A percentile compares a stretch with the other conserved stretches of the same genome.
Evolutionary conservation across 37 sponge, comb jelly and placozoan species (phyloP).

Genomic region (Axinella damicornis): DNA sequence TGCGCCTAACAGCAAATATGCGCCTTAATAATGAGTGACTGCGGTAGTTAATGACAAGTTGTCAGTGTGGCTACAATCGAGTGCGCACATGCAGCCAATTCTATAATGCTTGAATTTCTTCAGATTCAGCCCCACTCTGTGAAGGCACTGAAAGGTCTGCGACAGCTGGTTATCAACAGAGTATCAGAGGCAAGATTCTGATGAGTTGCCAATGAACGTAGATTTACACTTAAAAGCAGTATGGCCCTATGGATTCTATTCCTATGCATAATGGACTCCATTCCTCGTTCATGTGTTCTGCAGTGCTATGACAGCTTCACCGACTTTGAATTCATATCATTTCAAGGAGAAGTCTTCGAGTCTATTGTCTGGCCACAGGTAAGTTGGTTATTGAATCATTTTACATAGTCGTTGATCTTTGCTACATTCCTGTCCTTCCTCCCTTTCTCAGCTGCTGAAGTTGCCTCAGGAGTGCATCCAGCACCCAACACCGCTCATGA

Average conservation of each 20-base stretch:
- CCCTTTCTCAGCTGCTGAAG: constrained; percentile 36
- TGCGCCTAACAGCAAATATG: too few species aligned
- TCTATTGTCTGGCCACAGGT: constrained; percentile 87
- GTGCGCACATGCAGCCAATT: too few species aligned
- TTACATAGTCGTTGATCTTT: too few species aligned
- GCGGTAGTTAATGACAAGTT: too few species aligned
- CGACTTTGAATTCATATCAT: constrained; percentile 57
- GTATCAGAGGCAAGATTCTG: constrained; percentile 62
- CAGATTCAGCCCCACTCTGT: constrained; percentile 66
- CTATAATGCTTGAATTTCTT: too few species aligned
- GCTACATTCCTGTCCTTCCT: too few species aligned
- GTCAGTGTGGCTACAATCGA: too few species aligned
- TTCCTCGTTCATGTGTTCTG: neutral
- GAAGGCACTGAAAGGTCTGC: constrained; percentile 49
- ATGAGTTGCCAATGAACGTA: too few species aligned
- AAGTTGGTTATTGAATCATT: neutral
- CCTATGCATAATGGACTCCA: neutral
- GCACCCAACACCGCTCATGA: constrained; percentile 80
- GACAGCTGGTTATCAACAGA: constrained; percentile 56
- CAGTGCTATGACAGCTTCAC: constrained; percentile 58
- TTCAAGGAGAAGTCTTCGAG: constrained; percentile 26
- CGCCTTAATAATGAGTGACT: too few species aligned
- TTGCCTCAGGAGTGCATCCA: constrained; percentile 80
- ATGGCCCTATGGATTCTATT: neutral
- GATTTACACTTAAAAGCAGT: too few species aligned